Conservation (phyloP, 2,797 vertebrate genomes). For the Sternarchorhynchus goeldii region DNA sequence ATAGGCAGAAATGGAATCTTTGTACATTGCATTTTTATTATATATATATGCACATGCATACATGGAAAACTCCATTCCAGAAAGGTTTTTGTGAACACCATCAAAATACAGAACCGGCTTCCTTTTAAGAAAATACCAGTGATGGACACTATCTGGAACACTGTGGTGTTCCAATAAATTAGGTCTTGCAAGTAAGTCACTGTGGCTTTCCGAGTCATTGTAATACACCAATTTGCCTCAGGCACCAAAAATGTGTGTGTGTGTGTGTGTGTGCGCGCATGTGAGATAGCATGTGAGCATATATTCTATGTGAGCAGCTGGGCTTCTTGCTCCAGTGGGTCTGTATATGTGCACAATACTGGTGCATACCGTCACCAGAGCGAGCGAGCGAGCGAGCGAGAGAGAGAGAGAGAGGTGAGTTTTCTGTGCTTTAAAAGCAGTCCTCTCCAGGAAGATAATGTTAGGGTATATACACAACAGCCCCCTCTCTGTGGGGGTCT, state of each 20-base stretch:
- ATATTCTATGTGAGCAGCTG: slow-evolving; percentile 7
- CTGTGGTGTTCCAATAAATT: background rate
- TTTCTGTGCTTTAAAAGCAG: slow-evolving; percentile 14
- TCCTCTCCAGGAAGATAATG: slow-evolving; percentile 19
- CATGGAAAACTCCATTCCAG: no score
- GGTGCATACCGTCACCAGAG: no score
- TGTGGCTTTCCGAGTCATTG: background rate
- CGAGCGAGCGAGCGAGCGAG: background rate
- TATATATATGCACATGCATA: no score
- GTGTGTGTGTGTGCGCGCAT: background rate
- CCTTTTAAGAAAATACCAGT: background rate
- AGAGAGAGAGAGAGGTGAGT: background rate
- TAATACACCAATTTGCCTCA: background rate
- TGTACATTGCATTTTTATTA: no score
- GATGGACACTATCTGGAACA: background rate
- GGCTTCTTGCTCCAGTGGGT: background rate
- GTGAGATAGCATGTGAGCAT: slow-evolving; percentile 2
- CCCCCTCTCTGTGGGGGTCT: slow-evolving; percentile 3
- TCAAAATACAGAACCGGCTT: background rate
- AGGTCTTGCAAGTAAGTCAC: background rate
- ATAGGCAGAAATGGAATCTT: no score
- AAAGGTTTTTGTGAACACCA: background rate
- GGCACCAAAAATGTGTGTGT: slow-evolving; percentile 15
- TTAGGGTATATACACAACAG: slow-evolving; percentile 7
- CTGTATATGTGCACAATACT: no score